Percentiles rank a stretch among this genome's conserved stretches.
These are phyloP conservation scores for Poeciliopsis retropinna DNA, from an alignment of 2,113 vertebrate species.

Conservation along the genomic window DNA sequence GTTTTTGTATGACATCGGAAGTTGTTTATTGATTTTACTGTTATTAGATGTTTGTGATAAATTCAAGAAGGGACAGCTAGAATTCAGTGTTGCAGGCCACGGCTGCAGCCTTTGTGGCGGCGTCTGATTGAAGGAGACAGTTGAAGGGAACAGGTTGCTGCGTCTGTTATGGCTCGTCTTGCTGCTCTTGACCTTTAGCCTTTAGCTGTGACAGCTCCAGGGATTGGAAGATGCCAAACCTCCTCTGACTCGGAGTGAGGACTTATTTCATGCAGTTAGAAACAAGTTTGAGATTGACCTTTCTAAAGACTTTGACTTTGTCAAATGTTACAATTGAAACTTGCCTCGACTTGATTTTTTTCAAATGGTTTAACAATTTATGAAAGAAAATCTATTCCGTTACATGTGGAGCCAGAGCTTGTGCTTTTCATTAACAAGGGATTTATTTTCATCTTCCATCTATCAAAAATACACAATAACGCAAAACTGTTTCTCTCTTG, in stretches of 20 bases:
- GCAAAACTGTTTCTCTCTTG: not conserved
- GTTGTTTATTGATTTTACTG: conserved; percentile 3
- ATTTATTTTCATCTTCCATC: not conserved
- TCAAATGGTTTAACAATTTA: not conserved
- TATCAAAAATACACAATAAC: not conserved
- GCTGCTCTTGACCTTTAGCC: conserved; percentile 71
- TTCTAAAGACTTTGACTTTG: not conserved
- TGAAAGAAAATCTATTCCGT: not conserved
- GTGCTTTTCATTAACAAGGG: not conserved
- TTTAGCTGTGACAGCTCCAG: conserved; percentile 66
- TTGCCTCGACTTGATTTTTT: not conserved
- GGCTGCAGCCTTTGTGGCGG: conserved; percentile 40
- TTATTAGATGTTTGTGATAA: not conserved
- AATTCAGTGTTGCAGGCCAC: not conserved
- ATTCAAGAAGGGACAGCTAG: not conserved
- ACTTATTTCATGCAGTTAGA: not conserved
- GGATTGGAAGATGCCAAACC: conserved; percentile 37
- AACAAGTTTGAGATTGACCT: not conserved
- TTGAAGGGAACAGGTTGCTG: conserved; percentile 67
- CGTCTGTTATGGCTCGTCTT: conserved; percentile 72
- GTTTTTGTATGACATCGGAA: not conserved
- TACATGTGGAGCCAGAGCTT: not conserved
- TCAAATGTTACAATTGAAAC: not conserved
- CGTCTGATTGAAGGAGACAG: conserved; percentile 61
- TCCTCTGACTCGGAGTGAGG: conserved; percentile 29